Evolutionary conservation across 1,140 invertebrate genomes (phyloP).

Genomic region (Ectropis grisescens): DNA sequence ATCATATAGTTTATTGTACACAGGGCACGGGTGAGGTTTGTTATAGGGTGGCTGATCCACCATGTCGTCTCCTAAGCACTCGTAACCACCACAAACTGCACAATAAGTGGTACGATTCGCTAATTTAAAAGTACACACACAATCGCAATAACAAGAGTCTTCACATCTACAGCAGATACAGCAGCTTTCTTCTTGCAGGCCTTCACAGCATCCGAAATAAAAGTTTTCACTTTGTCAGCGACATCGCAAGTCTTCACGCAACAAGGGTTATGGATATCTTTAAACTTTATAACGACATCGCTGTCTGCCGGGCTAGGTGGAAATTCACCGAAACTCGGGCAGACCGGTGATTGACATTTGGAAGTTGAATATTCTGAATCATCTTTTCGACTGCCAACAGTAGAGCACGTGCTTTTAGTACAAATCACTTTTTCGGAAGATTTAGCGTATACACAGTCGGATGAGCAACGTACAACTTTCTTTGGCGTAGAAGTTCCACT

Average conservation of each 20-base stretch:
- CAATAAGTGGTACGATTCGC: constrained; percentile 51
- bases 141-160: constrained; percentile 50
- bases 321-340: constrained; percentile 14
- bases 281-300: constrained; percentile 33
- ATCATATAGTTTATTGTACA: constrained; percentile 56
- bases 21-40: constrained; percentile 55
- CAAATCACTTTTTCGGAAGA: constrained; percentile 30
- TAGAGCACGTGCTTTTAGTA: constrained; percentile 39
- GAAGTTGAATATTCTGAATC: constrained; percentile 9
- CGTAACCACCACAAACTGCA: constrained; percentile 50
- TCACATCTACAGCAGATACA: too few species aligned
- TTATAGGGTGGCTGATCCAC: constrained; percentile 33
- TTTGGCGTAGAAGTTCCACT: constrained; percentile 16
- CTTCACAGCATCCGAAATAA: constrained; percentile 33
- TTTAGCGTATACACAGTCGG: constrained; percentile 38
- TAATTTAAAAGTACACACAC: constrained; percentile 48
- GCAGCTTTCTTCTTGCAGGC: constrained; percentile 25
- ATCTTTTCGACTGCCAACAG: constrained; percentile 9
- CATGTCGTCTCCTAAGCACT: constrained; percentile 48
- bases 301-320: constrained; percentile 49
- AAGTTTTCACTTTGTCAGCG: constrained; percentile 44
- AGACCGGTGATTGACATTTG: constrained; percentile 23
- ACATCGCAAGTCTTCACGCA: constrained; percentile 46
- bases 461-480: constrained; percentile 37
- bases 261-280: constrained; percentile 46